Conservation (phyloP, 2,113 vertebrate genomes). For the Microcebus griseorufus region DNA sequence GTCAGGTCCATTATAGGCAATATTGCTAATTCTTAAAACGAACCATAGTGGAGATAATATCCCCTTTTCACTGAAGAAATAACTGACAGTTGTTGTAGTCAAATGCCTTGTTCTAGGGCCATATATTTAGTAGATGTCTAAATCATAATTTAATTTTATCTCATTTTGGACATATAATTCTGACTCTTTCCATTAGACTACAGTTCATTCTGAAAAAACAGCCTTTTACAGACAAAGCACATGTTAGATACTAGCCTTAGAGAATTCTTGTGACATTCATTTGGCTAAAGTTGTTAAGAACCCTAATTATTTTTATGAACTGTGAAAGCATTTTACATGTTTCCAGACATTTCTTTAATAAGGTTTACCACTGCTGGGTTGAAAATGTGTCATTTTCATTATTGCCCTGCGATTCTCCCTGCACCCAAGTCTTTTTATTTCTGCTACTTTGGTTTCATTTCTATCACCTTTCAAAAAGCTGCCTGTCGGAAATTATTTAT, state of each 20-base stretch:
- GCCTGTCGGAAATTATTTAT: constrained; percentile 1
- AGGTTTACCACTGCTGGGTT: constrained; percentile 30
- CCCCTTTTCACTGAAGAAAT: background rate
- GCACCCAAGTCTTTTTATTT: constrained; percentile 11
- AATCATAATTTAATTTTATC: background rate
- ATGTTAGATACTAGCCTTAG: background rate
- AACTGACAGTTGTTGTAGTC: background rate
- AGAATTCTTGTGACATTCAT: constrained; percentile 43
- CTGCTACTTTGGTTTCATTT: constrained; percentile 18
- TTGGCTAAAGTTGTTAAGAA: constrained; percentile 58
- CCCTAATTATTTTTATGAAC: constrained; percentile 59
- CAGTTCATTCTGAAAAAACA: background rate
- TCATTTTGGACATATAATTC: background rate
- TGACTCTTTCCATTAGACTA: background rate
- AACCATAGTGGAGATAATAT: background rate
- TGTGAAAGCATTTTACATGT: constrained; percentile 48
- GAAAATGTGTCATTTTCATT: constrained; percentile 61
- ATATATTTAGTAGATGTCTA: background rate
- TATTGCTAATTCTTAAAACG: background rate
- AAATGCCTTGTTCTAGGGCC: background rate
- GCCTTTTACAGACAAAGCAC: background rate
- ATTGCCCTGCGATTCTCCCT: background rate
- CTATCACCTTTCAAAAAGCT: constrained; percentile 46
- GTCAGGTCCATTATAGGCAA: background rate
- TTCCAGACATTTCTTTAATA: constrained; percentile 59